Conservation (phyloP, 2,888 invertebrate species). For the Bombylius major region DNA sequence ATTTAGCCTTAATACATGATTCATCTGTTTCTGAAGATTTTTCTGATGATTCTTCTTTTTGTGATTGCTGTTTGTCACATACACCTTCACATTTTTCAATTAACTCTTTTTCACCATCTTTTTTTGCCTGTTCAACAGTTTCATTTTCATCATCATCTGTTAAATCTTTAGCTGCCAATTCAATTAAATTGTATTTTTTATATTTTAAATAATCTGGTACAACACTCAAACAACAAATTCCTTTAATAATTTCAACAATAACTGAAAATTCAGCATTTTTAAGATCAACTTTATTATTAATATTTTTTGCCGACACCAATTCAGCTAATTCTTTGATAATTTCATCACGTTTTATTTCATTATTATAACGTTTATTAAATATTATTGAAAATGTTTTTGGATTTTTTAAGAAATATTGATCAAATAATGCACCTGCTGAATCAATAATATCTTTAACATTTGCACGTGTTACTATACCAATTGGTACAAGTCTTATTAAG, state of each 20-base stretch:
- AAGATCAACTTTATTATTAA: slow-evolving; percentile 64
- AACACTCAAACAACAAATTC: slow-evolving; percentile 66
- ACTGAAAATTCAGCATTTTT: slow-evolving; percentile 65
- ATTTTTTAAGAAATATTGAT: slow-evolving; percentile 59
- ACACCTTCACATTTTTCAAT: too few species aligned
- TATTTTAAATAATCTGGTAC: slow-evolving; percentile 64
- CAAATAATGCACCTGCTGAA: slow-evolving; percentile 51
- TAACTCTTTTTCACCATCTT: too few species aligned
- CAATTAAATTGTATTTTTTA: slow-evolving; percentile 75
- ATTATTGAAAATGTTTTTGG: slow-evolving; percentile 62
- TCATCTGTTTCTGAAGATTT: too few species aligned
- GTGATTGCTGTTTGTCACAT: too few species aligned
- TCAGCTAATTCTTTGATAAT: slow-evolving; percentile 63
- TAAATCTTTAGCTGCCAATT: slow-evolving; percentile 30
- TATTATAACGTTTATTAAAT: slow-evolving; percentile 69
- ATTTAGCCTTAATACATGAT: too few species aligned
- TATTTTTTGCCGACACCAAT: slow-evolving; percentile 53
- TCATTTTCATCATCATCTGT: background rate
- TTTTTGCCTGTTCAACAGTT: too few species aligned
- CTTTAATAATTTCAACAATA: slow-evolving; percentile 71
- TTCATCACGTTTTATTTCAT: slow-evolving; percentile 53
- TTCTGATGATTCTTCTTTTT: too few species aligned
- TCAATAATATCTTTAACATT: slow-evolving; percentile 60
- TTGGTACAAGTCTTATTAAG: slow-evolving; percentile 67
- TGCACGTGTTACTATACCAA: slow-evolving; percentile 70